phyloP scores from a whole-genome alignment of 2,888 invertebrate genomes.

The Folsomia manolachei region DNA sequence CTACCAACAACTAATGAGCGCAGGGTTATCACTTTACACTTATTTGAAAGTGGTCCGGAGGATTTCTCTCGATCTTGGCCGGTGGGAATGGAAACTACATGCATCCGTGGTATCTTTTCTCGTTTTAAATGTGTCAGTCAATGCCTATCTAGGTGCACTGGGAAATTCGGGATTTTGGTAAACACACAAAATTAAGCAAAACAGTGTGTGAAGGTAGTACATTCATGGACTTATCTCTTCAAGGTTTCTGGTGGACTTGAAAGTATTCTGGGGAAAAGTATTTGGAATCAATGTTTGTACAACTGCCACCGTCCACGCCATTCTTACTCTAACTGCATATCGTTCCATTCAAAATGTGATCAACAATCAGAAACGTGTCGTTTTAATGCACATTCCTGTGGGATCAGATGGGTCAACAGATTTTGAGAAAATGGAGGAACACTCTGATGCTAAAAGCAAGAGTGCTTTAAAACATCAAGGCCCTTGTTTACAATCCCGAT shows the following conservation, averaged over 20 bases:
- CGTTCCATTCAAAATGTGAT: constrained; percentile 20
- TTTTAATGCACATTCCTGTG: background rate
- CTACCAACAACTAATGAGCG: constrained; percentile 33
- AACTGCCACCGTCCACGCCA: constrained; percentile 16
- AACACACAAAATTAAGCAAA: too few species aligned
- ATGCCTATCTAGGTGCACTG: constrained; percentile 20
- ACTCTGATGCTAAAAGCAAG: background rate
- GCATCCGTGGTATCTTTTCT: background rate
- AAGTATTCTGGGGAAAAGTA: background rate
- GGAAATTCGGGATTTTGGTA: constrained; percentile 31
- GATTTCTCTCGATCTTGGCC: constrained; percentile 18
- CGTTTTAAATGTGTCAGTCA: background rate
- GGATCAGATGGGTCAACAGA: background rate
- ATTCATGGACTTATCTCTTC: too few species aligned
- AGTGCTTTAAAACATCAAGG: background rate
- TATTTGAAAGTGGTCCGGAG: constrained; percentile 26
- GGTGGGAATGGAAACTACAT: constrained; percentile 30
- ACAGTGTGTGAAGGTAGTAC: too few species aligned
- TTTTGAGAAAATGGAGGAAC: too few species aligned
- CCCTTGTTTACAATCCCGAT: background rate
- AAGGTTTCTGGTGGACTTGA: constrained; percentile 24
- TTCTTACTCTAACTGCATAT: constrained; percentile 20
- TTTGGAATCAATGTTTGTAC: constrained; percentile 8
- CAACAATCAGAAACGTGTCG: constrained; percentile 9
- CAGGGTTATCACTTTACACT: constrained; percentile 22